phyloP scores from a whole-genome alignment of 2,797 vertebrate genomes.

The Nannoperca australis region DNA sequence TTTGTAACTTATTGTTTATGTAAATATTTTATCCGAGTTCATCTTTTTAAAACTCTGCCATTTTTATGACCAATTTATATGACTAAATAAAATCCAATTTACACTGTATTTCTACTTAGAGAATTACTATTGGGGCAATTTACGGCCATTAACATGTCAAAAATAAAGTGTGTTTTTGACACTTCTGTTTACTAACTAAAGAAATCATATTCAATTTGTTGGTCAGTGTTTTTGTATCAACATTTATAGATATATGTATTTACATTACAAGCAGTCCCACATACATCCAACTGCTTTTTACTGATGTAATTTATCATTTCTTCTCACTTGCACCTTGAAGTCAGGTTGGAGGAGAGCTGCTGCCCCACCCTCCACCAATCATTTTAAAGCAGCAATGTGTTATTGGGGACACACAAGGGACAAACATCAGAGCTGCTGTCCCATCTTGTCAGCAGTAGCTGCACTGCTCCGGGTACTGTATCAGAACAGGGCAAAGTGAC shows the following conservation, averaged over 20 bases:
- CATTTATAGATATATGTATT: neutral
- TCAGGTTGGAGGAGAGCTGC: conserved; percentile 42
- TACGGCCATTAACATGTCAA: neutral
- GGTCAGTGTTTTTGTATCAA: neutral
- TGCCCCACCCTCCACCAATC: conserved; percentile 47
- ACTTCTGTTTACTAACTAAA: neutral
- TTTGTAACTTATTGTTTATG: conserved; percentile 4
- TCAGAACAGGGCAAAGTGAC: conserved; percentile 51
- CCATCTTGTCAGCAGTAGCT: conserved; percentile 58
- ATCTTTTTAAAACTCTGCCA: neutral
- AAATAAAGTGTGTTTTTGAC: neutral
- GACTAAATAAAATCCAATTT: conserved; percentile 9
- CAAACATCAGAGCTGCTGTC: conserved; percentile 66
- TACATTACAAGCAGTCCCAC: neutral
- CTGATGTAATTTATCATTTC: neutral
- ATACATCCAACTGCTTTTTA: neutral
- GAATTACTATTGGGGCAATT: neutral
- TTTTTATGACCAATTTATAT: conserved; percentile 11
- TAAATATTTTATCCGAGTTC: neutral
- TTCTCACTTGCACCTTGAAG: conserved; percentile 47
- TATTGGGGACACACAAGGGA: conserved; percentile 69
- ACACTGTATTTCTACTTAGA: neutral
- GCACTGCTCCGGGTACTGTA: conserved; percentile 41
- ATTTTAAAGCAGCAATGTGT: conserved; percentile 48
- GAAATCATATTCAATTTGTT: neutral